Base-by-base conservation (phyloP, 53 echinoderm and acorn worm species). In the Stichopus horrens region DNA sequence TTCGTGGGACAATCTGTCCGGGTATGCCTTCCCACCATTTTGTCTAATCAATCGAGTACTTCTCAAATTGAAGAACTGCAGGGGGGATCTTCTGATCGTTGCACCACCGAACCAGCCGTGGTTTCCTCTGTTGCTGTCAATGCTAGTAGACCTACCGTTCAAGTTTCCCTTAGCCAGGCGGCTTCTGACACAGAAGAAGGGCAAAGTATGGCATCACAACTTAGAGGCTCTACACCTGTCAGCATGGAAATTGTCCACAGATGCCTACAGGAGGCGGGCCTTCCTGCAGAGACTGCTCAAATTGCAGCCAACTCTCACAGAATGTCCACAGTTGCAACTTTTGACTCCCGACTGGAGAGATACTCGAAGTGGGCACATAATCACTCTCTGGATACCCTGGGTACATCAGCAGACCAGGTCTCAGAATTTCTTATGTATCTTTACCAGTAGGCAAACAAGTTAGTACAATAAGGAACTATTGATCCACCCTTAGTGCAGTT, bases 71-170 rank as follows among this genome's bases (percentile, higher is more conserved):
- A 14, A 8, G 8, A 7, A 60, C 66, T 53, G 75, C 16, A 10
- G n/a, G 2, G 52, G 54, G 9, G 21, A 18, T 4, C 9, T 90
- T 9, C 58, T 90, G 9, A 74, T 90, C 5, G 23, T 90, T 55
- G 86, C 85, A 8, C 90, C 90, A 3, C 73, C 90, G 54, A 75
- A 55, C 37, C 90, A 90, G 58, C 53, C 75, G 76, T 90, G 90
- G 90, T 90, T 90, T 22, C 86, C 76, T 9, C 75, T 56, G 58
- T 6, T 90, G 9, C 53, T 90, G 76, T 5, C 8, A 11, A 59
- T 90, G 73, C 60, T 90, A 5, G 75, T 57, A 7, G 90, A 54
- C 18, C 58, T 7, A 4, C 90, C 90, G 9, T 7, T 56, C 57
- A 57, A 14, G 8, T 76, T 90, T 4, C 83, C 90, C 7, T 0